These are phyloP conservation scores for Meiosimyza platycephala DNA, from an alignment of 2,888 invertebrate species.

Conservation along the genomic window DNA sequence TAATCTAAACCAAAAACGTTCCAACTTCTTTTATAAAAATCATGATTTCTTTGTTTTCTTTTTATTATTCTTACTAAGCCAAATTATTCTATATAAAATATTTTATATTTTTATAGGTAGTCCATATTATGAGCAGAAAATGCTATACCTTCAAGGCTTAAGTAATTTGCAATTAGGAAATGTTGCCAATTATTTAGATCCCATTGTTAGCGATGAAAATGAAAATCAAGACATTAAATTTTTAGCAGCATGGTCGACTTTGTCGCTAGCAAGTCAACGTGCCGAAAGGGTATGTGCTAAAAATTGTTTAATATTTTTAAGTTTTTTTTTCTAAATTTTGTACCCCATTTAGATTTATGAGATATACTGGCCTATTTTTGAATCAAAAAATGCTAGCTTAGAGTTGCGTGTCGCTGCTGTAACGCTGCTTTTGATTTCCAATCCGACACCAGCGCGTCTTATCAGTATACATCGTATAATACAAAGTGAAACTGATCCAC, in stretches of 20 bases:
- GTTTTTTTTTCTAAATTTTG: not conserved
- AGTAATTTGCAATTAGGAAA: conserved; percentile 74
- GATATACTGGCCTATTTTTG: conserved; percentile 77
- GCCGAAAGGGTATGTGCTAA: conserved; percentile 67
- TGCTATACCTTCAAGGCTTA: conserved; percentile 79
- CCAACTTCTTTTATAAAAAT: no score
- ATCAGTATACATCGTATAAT: conserved; percentile 78
- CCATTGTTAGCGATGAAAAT: conserved; percentile 71
- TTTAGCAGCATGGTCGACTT: conserved; percentile 76
- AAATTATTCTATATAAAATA: not conserved
- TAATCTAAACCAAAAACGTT: no score
- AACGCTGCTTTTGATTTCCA: conserved; percentile 74
- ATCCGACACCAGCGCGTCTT: conserved; percentile 75
- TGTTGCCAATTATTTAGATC: conserved; percentile 69
- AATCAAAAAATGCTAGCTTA: conserved; percentile 74
- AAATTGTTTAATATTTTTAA: not conserved
- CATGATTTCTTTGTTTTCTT: no score
- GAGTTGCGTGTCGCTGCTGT: conserved; percentile 77
- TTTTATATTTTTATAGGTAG: conserved; percentile 68
- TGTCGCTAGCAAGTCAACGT: conserved; percentile 69
- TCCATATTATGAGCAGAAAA: conserved; percentile 74
- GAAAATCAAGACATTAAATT: conserved; percentile 69
- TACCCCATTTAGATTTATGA: conserved; percentile 69
- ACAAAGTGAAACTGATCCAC: conserved; percentile 72
- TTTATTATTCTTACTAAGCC: no score